Percentiles rank a stretch among this genome's conserved stretches.
Conservation (phyloP, 2,113 vertebrate genomes). For the Columba livia region DNA sequence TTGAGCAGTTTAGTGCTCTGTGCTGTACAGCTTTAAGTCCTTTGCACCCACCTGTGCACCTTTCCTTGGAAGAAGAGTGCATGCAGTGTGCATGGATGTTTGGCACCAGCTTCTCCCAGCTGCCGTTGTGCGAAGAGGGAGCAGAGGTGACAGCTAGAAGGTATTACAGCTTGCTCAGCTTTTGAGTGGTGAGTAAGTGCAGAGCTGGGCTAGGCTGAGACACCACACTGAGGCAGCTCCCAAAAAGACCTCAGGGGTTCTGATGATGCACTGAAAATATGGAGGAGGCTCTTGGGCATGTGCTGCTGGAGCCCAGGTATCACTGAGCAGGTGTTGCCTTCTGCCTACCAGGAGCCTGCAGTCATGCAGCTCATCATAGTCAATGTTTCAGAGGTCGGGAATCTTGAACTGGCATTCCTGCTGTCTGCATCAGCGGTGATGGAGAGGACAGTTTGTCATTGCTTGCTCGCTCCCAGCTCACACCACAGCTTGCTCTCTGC, state of each 20-base stretch:
- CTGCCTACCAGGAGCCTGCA: background rate
- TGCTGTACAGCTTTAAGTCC: background rate
- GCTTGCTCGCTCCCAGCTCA: background rate
- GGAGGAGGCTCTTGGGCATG: background rate
- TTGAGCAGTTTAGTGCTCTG: background rate
- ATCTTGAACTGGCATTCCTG: background rate
- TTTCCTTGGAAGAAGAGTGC: background rate
- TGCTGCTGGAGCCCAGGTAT: background rate
- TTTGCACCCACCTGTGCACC: background rate
- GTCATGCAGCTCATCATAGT: fast-evolving
- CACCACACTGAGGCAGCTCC: background rate
- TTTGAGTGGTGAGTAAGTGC: background rate
- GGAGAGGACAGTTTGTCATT: fast-evolving
- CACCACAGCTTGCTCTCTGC: background rate
- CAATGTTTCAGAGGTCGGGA: background rate
- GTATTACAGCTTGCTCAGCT: background rate
- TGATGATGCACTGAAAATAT: background rate
- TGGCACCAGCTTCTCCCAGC: background rate
- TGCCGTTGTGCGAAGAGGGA: fast-evolving
- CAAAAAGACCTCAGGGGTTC: background rate
- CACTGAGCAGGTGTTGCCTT: background rate
- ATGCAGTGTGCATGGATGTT: fast-evolving
- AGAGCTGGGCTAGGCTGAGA: background rate
- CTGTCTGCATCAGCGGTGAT: background rate
- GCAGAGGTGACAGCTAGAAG: background rate